These are phyloP conservation scores for Tragulus kanchil DNA, from an alignment of 2,113 vertebrate genomes.

Conservation along the genomic window DNA sequence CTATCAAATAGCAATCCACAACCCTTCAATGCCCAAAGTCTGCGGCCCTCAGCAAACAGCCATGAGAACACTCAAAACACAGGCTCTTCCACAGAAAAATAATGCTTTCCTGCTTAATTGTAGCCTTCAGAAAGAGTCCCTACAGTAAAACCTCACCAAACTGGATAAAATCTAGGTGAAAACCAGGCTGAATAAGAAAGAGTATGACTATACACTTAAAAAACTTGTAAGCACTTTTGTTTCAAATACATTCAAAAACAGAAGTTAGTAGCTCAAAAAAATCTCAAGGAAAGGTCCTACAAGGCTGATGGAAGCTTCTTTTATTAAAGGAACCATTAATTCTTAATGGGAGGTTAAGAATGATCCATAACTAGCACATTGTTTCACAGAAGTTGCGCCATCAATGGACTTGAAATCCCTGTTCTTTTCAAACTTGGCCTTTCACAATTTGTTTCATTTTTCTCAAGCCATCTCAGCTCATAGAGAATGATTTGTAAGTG, in stretches of 20 bases:
- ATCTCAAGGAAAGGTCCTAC: background rate
- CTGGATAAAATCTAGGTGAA: background rate
- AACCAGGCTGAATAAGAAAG: background rate
- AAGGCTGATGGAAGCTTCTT: background rate
- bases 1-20: conserved; percentile 91
- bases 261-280: conserved; percentile 19
- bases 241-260: background rate
- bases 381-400: background rate
- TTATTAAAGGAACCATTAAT: too few relatives aligned
- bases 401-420: background rate
- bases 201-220: background rate
- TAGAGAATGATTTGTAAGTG: background rate
- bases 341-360: background rate
- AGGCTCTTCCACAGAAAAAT: conserved; percentile 90
- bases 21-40: conserved; percentile 99
- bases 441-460: background rate
- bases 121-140: background rate
- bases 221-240: background rate
- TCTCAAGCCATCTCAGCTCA: background rate
- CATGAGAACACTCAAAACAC: conserved; percentile 91
- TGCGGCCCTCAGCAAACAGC: conserved; percentile 98
- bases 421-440: background rate
- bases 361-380: background rate
- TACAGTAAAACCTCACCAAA: conserved; percentile 80
- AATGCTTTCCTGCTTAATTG: conserved; percentile 85